phyloP scores from a whole-genome alignment of 2,113 vertebrate species.

The Rattus rattus region DNA sequence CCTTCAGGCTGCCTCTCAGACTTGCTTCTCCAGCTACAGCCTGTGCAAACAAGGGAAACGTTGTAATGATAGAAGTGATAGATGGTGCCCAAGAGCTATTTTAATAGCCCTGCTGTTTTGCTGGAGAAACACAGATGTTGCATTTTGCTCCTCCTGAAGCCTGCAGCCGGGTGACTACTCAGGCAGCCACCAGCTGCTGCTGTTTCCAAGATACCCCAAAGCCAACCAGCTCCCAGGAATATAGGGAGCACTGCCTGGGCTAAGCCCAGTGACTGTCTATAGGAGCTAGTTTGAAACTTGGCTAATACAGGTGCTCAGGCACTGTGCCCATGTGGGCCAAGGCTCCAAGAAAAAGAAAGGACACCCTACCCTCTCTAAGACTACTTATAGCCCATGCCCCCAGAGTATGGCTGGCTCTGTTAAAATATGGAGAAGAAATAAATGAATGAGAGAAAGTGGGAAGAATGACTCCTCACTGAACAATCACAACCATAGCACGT shows the following conservation, averaged over 20 bases:
- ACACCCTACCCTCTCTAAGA: background rate
- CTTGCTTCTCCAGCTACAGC: conserved; percentile 25
- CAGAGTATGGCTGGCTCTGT: background rate
- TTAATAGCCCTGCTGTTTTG: conserved; percentile 81
- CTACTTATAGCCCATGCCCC: background rate
- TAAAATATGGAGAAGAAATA: conserved; percentile 3
- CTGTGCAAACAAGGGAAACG: conserved; percentile 66
- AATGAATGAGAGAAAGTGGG: background rate
- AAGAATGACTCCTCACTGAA: background rate
- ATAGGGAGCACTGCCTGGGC: background rate
- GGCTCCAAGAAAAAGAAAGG: background rate
- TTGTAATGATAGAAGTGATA: conserved; percentile 71
- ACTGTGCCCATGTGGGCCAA: background rate
- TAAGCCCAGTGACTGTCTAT: background rate
- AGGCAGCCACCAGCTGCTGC: conserved; percentile 74
- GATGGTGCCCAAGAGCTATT: conserved; percentile 76
- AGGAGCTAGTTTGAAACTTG: background rate
- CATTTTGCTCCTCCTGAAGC: conserved; percentile 65
- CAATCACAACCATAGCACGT: background rate
- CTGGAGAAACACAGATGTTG: conserved; percentile 81
- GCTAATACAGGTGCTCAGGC: background rate
- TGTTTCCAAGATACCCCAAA: conserved; percentile 60
- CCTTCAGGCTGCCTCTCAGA: conserved; percentile 4
- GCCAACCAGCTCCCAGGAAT: background rate
- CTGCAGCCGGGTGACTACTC: conserved; percentile 66